phyloP scores from a whole-genome alignment of 1,140 invertebrate species.

The Cyrtorhinus lividipennis region DNA sequence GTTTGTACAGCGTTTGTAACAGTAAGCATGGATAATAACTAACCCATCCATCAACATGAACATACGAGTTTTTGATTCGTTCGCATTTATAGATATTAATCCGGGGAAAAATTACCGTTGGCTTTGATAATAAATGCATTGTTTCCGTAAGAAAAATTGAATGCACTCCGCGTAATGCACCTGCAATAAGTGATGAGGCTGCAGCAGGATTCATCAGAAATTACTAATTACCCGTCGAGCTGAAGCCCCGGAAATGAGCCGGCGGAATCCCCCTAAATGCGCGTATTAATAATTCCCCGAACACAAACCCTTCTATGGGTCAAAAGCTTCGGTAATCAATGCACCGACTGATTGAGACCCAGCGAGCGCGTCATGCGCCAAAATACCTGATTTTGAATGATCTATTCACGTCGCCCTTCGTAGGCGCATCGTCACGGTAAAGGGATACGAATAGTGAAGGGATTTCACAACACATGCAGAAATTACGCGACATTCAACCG shows the following conservation, averaged over 20 bases:
- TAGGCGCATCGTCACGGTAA: background rate
- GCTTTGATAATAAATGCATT: no score
- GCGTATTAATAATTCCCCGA: background rate
- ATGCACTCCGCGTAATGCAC: background rate
- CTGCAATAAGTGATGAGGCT: background rate
- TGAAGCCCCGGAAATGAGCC: background rate
- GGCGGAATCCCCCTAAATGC: background rate
- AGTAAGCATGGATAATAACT: no score
- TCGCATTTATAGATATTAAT: no score
- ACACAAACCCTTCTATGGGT: background rate
- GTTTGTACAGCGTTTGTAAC: no score
- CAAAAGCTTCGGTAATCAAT: background rate
- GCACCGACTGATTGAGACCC: background rate
- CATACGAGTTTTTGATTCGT: no score
- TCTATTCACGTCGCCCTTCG: background rate
- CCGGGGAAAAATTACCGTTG: no score
- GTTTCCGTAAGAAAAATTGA: background rate
- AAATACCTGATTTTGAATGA: background rate
- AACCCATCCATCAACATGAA: no score
- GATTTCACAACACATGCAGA: background rate
- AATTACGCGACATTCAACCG: background rate
- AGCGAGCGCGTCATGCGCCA: background rate
- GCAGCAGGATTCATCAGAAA: background rate
- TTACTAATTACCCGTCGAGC: background rate
- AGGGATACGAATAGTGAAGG: background rate